These are phyloP conservation scores for Semotilus atromaculatus DNA, from an alignment of 2,797 vertebrate genomes.

Conservation along the genomic window DNA sequence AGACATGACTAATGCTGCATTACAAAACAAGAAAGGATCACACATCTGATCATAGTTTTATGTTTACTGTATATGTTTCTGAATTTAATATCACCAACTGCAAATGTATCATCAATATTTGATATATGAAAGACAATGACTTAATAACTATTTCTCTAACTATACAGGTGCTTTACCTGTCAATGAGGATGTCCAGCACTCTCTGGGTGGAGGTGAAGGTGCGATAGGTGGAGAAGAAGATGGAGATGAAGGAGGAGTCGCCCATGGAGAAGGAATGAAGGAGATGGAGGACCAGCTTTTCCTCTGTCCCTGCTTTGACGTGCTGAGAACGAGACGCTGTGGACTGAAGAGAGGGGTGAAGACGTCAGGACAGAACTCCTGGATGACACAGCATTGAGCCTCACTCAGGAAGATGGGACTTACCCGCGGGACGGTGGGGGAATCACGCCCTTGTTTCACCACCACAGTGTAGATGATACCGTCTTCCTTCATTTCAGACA, in stretches of 20 bases:
- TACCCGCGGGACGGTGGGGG: conserved; percentile 61
- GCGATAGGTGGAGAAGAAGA: conserved; percentile 89
- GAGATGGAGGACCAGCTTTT: conserved; percentile 87
- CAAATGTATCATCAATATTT: not conserved
- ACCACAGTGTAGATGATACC: conserved; percentile 84
- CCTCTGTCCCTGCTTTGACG: conserved; percentile 85
- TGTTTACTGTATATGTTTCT: not conserved
- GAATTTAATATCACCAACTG: not conserved
- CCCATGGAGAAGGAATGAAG: conserved; percentile 82
- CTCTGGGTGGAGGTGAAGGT: conserved; percentile 82
- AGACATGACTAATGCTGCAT: not conserved
- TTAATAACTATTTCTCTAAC: not conserved
- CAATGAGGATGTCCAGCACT: conserved; percentile 82
- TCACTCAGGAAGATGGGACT: not conserved
- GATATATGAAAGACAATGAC: not conserved
- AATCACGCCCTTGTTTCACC: conserved; percentile 71
- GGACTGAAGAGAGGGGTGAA: conserved; percentile 52
- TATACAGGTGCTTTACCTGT: conserved; percentile 74
- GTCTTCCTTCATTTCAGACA: conserved; percentile 84
- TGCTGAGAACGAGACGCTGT: conserved; percentile 69
- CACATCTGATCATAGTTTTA: not conserved
- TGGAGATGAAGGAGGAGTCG: conserved; percentile 82
- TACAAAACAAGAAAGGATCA: not conserved
- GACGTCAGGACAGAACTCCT: not conserved
- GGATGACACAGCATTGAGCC: not conserved